A percentile compares a stretch with the other conserved stretches of the same genome.
phyloP scores from a whole-genome alignment of 1,140 invertebrate genomes.

The Tribolium madens region DNA sequence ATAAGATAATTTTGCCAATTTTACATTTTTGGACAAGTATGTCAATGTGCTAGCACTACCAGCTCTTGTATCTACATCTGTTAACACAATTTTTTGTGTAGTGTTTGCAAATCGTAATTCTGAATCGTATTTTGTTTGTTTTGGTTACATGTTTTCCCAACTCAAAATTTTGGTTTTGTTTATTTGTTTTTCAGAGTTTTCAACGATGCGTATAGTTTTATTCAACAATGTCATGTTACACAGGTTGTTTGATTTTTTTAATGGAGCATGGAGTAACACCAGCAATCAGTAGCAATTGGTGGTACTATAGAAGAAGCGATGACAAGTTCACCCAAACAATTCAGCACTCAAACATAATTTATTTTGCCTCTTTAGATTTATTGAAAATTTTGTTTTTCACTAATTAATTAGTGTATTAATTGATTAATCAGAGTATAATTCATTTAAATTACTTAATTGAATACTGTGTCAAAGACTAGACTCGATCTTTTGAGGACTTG shows the following conservation, averaged over 20 bases:
- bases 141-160: not conserved
- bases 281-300: not conserved
- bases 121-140: not conserved
- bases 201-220: not conserved
- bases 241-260: not conserved
- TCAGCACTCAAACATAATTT: not conserved
- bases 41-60: no score
- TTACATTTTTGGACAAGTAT: no score
- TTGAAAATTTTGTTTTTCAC: not conserved
- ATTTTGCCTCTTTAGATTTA: not conserved
- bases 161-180: not conserved
- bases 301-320: not conserved
- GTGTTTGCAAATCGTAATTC: not conserved
- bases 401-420: not conserved
- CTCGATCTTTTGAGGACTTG: no score
- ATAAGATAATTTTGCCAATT: no score
- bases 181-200: not conserved
- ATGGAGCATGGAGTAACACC: not conserved
- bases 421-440: not conserved
- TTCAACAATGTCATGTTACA: not conserved
- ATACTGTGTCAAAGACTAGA: not conserved
- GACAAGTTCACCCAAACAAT: not conserved
- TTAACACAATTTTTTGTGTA: not conserved
- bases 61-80: no score
- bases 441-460: not conserved